Percentiles rank a stretch among this genome's conserved stretches.
Conservation (phyloP, 2,797 vertebrate genomes). For the Clangula hyemalis region DNA sequence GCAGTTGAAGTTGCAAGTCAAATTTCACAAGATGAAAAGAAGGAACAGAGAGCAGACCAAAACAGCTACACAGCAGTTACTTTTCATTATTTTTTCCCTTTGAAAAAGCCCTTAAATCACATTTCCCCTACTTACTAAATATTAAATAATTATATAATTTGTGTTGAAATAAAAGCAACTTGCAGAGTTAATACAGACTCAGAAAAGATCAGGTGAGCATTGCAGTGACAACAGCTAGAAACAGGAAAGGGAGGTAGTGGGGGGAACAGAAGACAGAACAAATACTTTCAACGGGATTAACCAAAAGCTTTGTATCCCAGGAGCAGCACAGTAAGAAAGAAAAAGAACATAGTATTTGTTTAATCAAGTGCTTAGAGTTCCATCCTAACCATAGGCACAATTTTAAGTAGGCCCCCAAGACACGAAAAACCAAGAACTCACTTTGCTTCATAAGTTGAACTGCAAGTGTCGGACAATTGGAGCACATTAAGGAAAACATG, state of each 20-base stretch:
- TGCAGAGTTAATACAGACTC: neutral
- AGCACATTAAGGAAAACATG: constrained; percentile 99
- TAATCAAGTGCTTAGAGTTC: neutral
- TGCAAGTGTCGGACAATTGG: constrained; percentile 96
- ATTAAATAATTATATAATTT: neutral
- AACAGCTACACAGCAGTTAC: neutral
- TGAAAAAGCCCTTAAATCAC: neutral
- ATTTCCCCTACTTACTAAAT: neutral
- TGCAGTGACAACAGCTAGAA: neutral
- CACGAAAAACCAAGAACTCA: constrained; percentile 76
- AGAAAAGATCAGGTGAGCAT: neutral
- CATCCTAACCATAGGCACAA: neutral
- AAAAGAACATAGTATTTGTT: neutral
- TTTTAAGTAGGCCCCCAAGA: neutral
- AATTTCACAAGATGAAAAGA: neutral
- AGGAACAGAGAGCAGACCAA: neutral
- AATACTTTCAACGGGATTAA: neutral
- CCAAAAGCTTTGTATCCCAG: neutral
- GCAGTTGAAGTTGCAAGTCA: neutral
- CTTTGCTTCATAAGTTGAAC: constrained; percentile 99
- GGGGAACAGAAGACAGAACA: no score
- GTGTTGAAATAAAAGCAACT: neutral
- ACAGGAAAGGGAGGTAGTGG: neutral
- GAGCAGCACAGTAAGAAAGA: neutral
- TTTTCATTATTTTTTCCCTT: neutral